Evolutionary conservation across 1,140 invertebrate species (phyloP), one percentile per base, ranked within the genome.

Genomic region (Olivierus martensii): DNA sequence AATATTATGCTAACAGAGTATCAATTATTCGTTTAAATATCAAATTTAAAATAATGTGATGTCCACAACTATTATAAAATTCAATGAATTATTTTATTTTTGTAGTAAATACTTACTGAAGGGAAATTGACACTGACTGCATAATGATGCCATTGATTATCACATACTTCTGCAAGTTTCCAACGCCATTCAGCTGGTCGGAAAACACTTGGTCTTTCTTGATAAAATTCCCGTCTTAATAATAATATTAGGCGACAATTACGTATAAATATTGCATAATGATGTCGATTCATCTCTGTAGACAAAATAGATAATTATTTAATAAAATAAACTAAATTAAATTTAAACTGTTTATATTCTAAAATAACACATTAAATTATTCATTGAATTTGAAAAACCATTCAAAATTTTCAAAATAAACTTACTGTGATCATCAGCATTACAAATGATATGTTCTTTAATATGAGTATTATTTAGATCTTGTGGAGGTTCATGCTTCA

Each of bases 131-230:
- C 84, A 64, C 87, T 90, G 18, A 98, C 75, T 0, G 91, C 85
- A 72, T 93, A 99, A 69, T 97, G 91, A 77, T 99, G 95, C 95
- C 95, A 99, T 65, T 92, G 83, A 69, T 93, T 85, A 70, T 98
- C 94, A 73, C 94, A 97, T 6, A 94, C 86, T 60, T 75, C 66
- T 3, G 67, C 62, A n/a, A 73, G 58, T 38, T 66, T 65, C 71
- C 71, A 73, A 53, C 94, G 77, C 90, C 93, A 98, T 71, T 99
- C 95, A 14, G 94, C 94, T 0, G 94, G 93, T 46, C 88, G 78
- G 76, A 98, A 98, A 52, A 92, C 91, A 67, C 95, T 92, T 34
- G 92, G 77, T 65, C 94, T 87, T n/a, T 69, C 69, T 11, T 87
- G 84, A 63, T 92, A 49, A 66, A 92, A 91, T 70, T 97, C 93